These are phyloP conservation scores for Phrixothrix hirtus DNA, from an alignment of 2,888 invertebrate genomes.

Conservation along the genomic window DNA sequence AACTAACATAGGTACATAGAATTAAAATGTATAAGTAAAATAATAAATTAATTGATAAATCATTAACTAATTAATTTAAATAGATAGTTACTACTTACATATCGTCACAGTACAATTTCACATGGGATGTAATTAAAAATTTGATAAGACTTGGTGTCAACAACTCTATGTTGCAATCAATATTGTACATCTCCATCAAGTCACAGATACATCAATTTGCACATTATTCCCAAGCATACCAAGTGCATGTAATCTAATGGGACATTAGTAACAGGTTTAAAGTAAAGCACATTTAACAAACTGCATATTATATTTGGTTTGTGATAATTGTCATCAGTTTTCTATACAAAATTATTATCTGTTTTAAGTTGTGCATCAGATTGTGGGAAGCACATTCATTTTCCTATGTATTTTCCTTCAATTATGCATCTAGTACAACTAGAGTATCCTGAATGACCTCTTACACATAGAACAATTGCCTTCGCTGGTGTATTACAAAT, in stretches of 20 bases:
- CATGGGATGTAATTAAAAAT: no score
- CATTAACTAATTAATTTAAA: no score
- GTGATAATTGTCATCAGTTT: background rate
- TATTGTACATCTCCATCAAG: background rate
- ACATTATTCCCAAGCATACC: background rate
- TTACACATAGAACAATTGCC: background rate
- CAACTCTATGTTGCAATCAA: no score
- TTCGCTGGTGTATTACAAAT: background rate
- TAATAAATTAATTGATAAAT: no score
- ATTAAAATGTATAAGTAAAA: no score
- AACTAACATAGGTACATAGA: no score
- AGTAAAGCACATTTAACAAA: background rate
- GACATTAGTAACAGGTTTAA: background rate
- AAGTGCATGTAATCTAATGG: no score
- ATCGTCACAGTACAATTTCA: no score
- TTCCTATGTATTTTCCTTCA: background rate
- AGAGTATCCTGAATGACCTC: background rate
- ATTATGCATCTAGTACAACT: background rate
- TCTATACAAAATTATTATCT: background rate
- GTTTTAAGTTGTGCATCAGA: background rate
- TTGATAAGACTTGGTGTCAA: no score
- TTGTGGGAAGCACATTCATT: background rate
- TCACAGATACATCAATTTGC: background rate
- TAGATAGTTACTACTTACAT: no score
- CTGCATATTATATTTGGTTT: background rate